Percentiles rank a stretch among this genome's conserved stretches.
These are phyloP conservation scores for Chrysolina americana DNA, from an alignment of 2,888 invertebrate species.

Conservation along the genomic window DNA sequence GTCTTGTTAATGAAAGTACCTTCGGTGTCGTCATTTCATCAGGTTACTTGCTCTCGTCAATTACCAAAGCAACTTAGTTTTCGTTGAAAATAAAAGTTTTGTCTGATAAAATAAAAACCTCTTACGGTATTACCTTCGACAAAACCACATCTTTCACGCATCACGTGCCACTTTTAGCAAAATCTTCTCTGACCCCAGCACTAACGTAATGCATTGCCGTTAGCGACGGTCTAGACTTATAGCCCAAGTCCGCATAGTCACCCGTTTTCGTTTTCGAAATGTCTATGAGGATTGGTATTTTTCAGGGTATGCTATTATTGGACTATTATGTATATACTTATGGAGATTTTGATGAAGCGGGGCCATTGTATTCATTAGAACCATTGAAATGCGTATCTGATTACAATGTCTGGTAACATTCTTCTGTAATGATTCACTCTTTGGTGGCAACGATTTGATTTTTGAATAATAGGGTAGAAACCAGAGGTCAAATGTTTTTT, in stretches of 20 bases:
- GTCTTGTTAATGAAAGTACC: too few relatives aligned
- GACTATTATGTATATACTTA: slow-evolving; percentile 30
- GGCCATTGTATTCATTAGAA: slow-evolving; percentile 28
- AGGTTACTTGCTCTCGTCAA: too few relatives aligned
- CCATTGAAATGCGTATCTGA: slow-evolving; percentile 21
- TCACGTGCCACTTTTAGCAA: neutral
- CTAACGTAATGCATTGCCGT: slow-evolving; percentile 52
- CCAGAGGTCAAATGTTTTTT: too few relatives aligned
- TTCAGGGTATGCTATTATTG: slow-evolving; percentile 43
- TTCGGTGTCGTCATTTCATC: too few relatives aligned
- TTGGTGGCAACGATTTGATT: neutral
- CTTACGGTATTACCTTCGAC: too few relatives aligned
- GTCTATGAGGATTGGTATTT: slow-evolving; percentile 30
- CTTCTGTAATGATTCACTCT: neutral
- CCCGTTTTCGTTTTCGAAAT: slow-evolving; percentile 23
- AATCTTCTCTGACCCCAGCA: slow-evolving; percentile 28
- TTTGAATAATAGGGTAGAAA: neutral
- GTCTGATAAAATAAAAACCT: too few relatives aligned
- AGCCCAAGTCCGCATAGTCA: slow-evolving; percentile 54
- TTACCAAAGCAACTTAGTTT: too few relatives aligned
- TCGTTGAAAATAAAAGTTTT: too few relatives aligned
- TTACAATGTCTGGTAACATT: slow-evolving; percentile 10
- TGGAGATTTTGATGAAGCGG: slow-evolving; percentile 23
- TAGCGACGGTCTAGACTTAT: slow-evolving; percentile 58
- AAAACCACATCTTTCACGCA: neutral